Conservation (phyloP, 2,113 vertebrate species). For the Oxyura jamaicensis region DNA sequence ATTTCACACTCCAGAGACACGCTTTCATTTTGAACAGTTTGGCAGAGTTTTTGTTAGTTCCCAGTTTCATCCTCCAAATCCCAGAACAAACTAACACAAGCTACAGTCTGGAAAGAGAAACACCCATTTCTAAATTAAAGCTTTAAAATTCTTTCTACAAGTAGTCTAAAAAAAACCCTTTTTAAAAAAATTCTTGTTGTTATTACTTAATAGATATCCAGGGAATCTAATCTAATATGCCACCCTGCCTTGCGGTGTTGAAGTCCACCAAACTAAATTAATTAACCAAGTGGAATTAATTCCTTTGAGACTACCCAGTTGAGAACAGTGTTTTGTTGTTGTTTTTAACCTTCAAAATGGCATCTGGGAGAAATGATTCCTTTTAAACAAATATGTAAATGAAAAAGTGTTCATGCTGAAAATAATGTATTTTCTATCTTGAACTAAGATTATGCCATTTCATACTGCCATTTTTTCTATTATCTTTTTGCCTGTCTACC, state of each 20-base stretch:
- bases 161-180: not conserved
- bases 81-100: not conserved
- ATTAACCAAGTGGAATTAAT: constrained; percentile 28
- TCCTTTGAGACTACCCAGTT: not conserved
- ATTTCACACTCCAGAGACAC: not conserved
- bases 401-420: not conserved
- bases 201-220: not conserved
- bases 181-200: not conserved
- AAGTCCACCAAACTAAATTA: constrained; percentile 39
- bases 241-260: not conserved
- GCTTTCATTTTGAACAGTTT: not conserved
- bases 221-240: not conserved
- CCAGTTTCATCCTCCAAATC: not conserved
- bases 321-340: not conserved
- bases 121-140: not conserved
- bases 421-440: not conserved
- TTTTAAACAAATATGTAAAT: not conserved
- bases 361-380: not conserved
- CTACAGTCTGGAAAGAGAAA: not conserved
- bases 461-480: not conserved
- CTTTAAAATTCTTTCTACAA: not conserved
- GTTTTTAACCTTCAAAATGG: not conserved
- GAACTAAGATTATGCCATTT: not conserved
- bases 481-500: not conserved
- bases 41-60: not conserved